These are phyloP conservation scores for Gorilla gorilla DNA, from an alignment of 2,113 vertebrate genomes.

Conservation along the genomic window DNA sequence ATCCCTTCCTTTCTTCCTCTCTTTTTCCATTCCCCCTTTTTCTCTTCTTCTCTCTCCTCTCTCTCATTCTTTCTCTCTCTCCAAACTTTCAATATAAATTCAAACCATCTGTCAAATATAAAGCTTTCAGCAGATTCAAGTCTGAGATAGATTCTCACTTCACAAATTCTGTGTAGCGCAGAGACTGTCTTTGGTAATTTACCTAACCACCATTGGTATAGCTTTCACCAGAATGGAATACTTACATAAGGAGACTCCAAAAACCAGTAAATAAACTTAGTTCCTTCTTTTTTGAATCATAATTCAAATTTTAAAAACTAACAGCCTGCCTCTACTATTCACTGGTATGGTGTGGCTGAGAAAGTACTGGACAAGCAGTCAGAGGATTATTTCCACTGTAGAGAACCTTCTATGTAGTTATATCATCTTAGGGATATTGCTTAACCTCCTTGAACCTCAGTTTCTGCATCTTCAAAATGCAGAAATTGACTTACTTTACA, in stretches of 20 bases:
- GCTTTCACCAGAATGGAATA: slow-evolving; percentile 32
- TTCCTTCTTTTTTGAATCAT: slow-evolving; percentile 20
- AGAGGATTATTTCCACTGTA: neutral
- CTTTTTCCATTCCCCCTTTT: too few species aligned
- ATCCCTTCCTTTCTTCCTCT: neutral
- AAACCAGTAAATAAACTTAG: slow-evolving; percentile 33
- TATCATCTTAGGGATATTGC: neutral
- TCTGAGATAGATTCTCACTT: slow-evolving; percentile 46
- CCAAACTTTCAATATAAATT: slow-evolving; percentile 50
- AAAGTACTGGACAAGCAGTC: neutral
- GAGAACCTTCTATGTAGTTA: neutral
- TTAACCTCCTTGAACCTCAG: slow-evolving; percentile 31
- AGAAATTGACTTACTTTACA: neutral
- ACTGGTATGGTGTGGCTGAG: neutral
- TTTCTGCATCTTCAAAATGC: neutral
- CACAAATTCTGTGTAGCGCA: neutral
- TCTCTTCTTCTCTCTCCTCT: neutral
- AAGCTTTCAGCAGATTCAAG: neutral
- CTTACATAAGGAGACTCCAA: slow-evolving; percentile 12
- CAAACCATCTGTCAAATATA: slow-evolving; percentile 49
- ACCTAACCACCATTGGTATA: slow-evolving; percentile 29
- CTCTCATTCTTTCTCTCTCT: neutral
- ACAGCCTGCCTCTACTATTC: neutral
- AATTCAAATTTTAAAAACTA: slow-evolving; percentile 52
- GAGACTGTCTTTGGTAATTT: slow-evolving; percentile 20